Percentiles rank a stretch among this genome's conserved stretches.
Conservation (phyloP, 2,888 invertebrate species). For the Mesorhabditis belari region DNA sequence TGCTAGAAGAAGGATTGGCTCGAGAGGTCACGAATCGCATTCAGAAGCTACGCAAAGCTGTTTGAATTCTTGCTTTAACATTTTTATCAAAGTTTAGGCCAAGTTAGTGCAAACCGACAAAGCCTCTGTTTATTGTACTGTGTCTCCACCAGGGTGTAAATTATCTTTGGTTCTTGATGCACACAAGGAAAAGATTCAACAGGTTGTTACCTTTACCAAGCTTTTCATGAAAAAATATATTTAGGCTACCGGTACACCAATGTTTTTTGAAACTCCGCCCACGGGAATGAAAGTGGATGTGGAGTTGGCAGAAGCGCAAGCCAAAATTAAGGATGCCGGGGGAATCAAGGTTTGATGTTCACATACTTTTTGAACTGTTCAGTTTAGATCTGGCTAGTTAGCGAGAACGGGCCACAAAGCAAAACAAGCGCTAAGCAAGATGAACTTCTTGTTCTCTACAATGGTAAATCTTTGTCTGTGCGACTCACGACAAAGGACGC, state of each 20-base stretch:
- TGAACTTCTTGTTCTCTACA: constrained; percentile 3
- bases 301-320: constrained; percentile 13
- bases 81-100: constrained; percentile 15
- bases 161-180: constrained; percentile 19
- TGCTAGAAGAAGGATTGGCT: constrained; percentile 88
- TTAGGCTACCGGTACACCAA: constrained; percentile 17
- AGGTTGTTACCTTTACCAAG: not conserved
- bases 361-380: not conserved
- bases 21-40: constrained; percentile 91
- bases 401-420: no score
- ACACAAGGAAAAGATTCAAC: constrained; percentile 15
- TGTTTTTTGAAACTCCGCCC: constrained; percentile 17
- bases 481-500: constrained; percentile 5
- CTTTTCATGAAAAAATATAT: not conserved
- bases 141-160: constrained; percentile 24
- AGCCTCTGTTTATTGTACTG: constrained; percentile 29
- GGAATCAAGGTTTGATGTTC: constrained; percentile 22
- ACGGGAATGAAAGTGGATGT: constrained; percentile 15
- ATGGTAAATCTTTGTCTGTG: constrained; percentile 6
- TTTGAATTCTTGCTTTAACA: constrained; percentile 13
- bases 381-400: no score
- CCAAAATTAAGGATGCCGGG: constrained; percentile 34
- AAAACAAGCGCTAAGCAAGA: no score
- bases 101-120: constrained; percentile 38
- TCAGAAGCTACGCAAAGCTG: constrained; percentile 88